phyloP scores from a whole-genome alignment of 92 coral and sea anemone genomes.

The Heliopora coerulea region DNA sequence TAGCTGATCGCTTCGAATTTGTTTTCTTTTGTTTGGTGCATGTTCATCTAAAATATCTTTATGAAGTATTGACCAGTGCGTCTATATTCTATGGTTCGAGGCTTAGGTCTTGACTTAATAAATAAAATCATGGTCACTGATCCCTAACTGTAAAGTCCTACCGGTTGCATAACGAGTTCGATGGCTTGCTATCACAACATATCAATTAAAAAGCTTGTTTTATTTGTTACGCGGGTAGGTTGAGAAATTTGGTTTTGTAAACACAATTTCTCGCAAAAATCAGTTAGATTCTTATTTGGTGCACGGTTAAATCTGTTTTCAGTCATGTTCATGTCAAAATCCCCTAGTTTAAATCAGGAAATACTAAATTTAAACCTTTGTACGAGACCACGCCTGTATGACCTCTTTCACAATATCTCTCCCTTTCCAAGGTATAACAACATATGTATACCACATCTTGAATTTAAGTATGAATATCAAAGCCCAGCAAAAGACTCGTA shows the following conservation, averaged over 20 bases:
- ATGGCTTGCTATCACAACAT: conserved; percentile 1
- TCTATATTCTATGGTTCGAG: background rate
- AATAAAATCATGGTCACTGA: background rate
- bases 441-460: too few species aligned
- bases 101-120: background rate
- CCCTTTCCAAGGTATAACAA: too few species aligned
- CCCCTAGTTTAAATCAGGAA: too few species aligned
- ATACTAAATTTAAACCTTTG: too few species aligned
- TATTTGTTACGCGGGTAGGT: background rate
- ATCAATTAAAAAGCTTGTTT: conserved; percentile 8
- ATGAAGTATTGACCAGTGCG: conserved; percentile 55
- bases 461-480: too few species aligned
- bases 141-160: background rate
- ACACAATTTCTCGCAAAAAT: conserved; percentile 38
- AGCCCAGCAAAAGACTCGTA: too few species aligned
- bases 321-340: conserved; percentile 44
- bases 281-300: conserved; percentile 37
- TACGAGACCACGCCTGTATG: too few species aligned
- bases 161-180: background rate
- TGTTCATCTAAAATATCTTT: conserved; percentile 48
- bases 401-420: too few species aligned
- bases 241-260: background rate
- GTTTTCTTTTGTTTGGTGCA: conserved; percentile 50
- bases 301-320: background rate
- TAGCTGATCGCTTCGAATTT: conserved; percentile 53